Base-by-base conservation (phyloP, 2,797 vertebrate species). In the Coregonus ussuriensis region DNA sequence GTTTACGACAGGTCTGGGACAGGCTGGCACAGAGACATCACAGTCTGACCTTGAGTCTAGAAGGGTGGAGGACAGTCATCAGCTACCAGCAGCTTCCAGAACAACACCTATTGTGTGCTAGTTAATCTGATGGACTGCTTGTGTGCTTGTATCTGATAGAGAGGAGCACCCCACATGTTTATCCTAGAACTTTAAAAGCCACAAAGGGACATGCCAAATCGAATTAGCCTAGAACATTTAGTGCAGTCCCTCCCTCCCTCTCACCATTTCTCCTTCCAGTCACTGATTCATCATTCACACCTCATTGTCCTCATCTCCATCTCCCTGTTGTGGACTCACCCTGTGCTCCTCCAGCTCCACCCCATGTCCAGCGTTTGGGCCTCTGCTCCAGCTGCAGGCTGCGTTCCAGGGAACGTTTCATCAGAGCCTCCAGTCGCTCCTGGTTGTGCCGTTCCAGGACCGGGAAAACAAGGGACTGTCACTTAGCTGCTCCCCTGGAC, bases 381-480 rank as follows among this genome's bases (percentile, higher is more conserved):
- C 97, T 96, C 93, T 96, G 95, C 75, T 99, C 98, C 91, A 98
- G 93, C 92, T 97, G 97, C 84, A 98, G 95, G 68, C 95, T 96
- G 79, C 98, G 95, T 91, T 99, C 98, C 84, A 97, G 89, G 71
- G 98, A 97, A 25, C 95, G 91, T 75, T 94, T 96, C 96, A 99
- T 96, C 92, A 99, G 95, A 18, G 98, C 97, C 90, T 98, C 97
- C 81, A 99, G 91, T 25, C 97, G 96, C 85, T 97, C 97, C 98
- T 99, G 89, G 79, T 79, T 33, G 68, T 54, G 37, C 25, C 13
- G 67, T 75, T 37, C 13, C 54, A 59, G n/a, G 54, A 66, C 71
- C 29, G 71, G 65, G 51, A 51, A n/a, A 47, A 77, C 31, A 35
- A 72, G 66, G 69, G 18, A 72, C 41, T 25, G 65, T 75, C n/a